Evolutionary conservation across 2,888 invertebrate species (phyloP), one percentile per base, ranked within the genome.

Genomic region (Neoaliturus tenellus): DNA sequence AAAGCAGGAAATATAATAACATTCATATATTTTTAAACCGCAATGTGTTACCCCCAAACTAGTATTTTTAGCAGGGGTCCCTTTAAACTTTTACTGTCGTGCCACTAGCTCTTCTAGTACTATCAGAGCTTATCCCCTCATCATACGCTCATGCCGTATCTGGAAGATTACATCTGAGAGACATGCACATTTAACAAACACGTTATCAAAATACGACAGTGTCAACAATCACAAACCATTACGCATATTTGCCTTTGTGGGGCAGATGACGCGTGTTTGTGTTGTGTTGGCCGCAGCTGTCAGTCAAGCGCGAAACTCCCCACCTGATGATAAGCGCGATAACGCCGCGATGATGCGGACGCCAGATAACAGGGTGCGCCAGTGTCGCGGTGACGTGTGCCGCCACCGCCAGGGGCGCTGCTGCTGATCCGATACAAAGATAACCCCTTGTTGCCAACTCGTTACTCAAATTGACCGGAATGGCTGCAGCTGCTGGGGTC

Each of bases 201-300:
- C 44, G 14, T 44, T 44, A 44, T 44, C 44, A 14, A 44, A 44
- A 44, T 14, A 44, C 12, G 17, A 44, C 17, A 8, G 8, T 44
- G 12, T 44, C 17, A 17, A 44, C 44, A 44, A 14, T 2, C 44
- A 44, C 44, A 44, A 44, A 14, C 44, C 44, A 44, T 12, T 14
- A 14, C 12, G 39, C 23, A 10, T 51, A 23, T 51, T 51, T 51
- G 10, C 51, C 17, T 1, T 1, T 3, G 55, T 14, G 23, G 28
- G 31, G 62, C 62, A 28, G 62, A 62, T 62, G 62, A 62, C 62
- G 62, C 62, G 28, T 62, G 62, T 62, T 62, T 62, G 62, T 31
- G 62, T n/a, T n/a, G 48, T n/a, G 48, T 48, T 55, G 62, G 28
- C 31, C 62, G 28, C 62, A 62, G 62, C 62, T 62, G 62, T 55